Conservation (phyloP, 2,888 invertebrate species). For the Trichacis sp. region DNA sequence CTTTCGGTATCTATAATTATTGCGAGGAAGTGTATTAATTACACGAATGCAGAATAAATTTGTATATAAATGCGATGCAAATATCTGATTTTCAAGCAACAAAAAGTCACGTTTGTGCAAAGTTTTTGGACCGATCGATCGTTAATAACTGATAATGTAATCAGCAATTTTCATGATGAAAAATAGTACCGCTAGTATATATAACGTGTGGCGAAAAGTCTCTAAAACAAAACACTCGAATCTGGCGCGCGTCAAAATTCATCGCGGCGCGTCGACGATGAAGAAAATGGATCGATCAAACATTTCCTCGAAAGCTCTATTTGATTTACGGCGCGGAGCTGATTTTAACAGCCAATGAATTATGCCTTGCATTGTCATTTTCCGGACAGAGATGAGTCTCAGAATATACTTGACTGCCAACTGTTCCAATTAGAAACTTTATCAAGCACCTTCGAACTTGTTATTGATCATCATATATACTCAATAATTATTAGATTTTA, state of each 20-base stretch:
- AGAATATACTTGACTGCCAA: not conserved
- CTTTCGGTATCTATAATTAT: no score
- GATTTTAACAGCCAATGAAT: conserved; percentile 4
- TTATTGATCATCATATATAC: no score
- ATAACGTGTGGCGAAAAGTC: not conserved
- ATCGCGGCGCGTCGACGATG: not conserved
- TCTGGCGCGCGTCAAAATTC: not conserved
- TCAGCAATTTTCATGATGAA: not conserved
- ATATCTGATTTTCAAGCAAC: no score
- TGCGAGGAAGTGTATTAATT: no score
- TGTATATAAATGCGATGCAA: no score
- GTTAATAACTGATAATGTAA: not conserved
- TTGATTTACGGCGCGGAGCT: conserved; percentile 3
- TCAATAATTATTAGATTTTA: no score
- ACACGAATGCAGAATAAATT: no score
- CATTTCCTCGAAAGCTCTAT: not conserved
- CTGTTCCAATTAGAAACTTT: not conserved
- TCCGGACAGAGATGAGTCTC: not conserved
- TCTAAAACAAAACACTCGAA: not conserved
- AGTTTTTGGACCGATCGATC: not conserved
- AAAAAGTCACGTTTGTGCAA: not conserved
- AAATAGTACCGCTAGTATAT: not conserved
- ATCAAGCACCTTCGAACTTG: not conserved
- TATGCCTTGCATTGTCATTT: conserved; percentile 6
- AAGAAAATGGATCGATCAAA: not conserved